Evolutionary conservation across 1,140 invertebrate genomes (phyloP).

Genomic region (Drosophila athabasca): DNA sequence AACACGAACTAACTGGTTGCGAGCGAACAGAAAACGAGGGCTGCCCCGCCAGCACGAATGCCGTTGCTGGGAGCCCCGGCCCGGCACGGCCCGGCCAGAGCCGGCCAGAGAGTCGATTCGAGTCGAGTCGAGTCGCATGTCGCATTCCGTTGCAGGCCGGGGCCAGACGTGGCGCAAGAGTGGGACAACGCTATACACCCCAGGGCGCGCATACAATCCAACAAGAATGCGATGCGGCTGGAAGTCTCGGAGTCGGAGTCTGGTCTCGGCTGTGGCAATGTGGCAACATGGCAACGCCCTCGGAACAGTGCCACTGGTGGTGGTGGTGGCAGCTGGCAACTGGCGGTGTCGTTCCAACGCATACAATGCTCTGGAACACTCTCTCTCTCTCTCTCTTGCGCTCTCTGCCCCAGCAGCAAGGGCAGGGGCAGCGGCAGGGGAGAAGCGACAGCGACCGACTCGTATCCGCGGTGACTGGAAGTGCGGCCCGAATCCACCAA

Average conservation of each 20-base stretch:
- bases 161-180: constrained; percentile 26
- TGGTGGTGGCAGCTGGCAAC: constrained; percentile 24
- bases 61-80: constrained; percentile 55
- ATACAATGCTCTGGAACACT: constrained; percentile 1
- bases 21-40: constrained; percentile 41
- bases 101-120: constrained; percentile 6
- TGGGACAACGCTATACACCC: constrained; percentile 46
- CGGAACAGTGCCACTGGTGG: constrained; percentile 33
- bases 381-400: constrained; percentile 2
- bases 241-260: constrained; percentile 6
- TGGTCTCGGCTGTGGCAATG: background rate
- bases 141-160: constrained; percentile 69
- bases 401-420: too few species aligned
- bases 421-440: constrained; percentile 12
- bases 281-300: constrained; percentile 49
- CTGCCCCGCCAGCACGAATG: constrained; percentile 51
- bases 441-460: constrained; percentile 30
- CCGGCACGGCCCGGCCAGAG: constrained; percentile 1
- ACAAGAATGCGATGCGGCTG: constrained; percentile 43
- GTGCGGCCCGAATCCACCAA: constrained; percentile 37
- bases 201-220: constrained; percentile 22
- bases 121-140: too few species aligned
- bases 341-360: constrained; percentile 40
- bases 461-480: constrained; percentile 51
- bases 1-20: constrained; percentile 80